Evolutionary conservation across 2,113 vertebrate genomes (phyloP).

Genomic region (Alligator mississippiensis): DNA sequence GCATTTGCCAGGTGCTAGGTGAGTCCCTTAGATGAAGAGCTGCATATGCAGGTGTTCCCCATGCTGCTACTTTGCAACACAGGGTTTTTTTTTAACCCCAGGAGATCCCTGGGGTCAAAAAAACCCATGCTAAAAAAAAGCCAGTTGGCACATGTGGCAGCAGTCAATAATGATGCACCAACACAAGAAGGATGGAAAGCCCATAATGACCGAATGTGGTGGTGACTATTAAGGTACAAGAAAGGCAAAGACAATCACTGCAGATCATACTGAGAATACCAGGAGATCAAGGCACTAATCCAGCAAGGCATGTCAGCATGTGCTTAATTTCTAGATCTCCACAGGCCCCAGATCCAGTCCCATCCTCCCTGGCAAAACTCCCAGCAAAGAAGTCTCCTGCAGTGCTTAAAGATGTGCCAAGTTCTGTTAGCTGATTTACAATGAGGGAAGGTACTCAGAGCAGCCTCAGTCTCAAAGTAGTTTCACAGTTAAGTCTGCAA

Average conservation of each 20-base stretch:
- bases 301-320: slow-evolving; percentile 19
- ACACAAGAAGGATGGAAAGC: neutral
- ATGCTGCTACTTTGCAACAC: too few relatives aligned
- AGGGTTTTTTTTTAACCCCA: too few relatives aligned
- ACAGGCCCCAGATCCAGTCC: too few relatives aligned
- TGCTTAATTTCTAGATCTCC: slow-evolving; percentile 33
- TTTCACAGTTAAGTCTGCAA: slow-evolving; percentile 11
- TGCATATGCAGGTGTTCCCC: too few relatives aligned
- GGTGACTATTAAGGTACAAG: neutral
- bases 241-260: neutral
- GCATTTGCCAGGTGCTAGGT: too few relatives aligned
- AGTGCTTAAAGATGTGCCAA: fast-evolving
- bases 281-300: too few relatives aligned
- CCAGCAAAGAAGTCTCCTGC: neutral
- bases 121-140: too few relatives aligned
- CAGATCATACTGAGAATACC: too few relatives aligned
- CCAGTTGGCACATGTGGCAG: too few relatives aligned
- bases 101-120: too few relatives aligned
- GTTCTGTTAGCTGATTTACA: fast-evolving
- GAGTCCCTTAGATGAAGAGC: too few relatives aligned
- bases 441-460: neutral
- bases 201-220: slow-evolving; percentile 48
- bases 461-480: neutral
- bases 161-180: neutral
- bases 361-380: neutral